Evolutionary conservation across 2,113 vertebrate species (phyloP), one percentile per base, ranked within the genome.

Genomic region (Passer montanus): DNA sequence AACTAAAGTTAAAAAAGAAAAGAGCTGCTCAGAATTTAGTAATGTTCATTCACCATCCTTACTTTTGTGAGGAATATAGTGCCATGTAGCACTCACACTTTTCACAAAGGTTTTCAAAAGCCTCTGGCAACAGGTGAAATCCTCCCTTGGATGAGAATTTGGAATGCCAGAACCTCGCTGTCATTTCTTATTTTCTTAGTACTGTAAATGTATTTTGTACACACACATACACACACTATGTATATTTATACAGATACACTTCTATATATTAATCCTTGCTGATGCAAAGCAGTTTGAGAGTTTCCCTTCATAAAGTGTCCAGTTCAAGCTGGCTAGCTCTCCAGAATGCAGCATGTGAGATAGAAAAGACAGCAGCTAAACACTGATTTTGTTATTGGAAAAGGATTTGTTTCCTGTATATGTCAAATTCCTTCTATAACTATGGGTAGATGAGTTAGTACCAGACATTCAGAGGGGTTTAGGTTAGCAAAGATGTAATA

Each of bases 391-490:
- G 30, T 31, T 84, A 26, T 19, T 86, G 46, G 80, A 74, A 64
- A 90, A 87, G 50, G n/a, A 73, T 83, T 46, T 9, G 23, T 85
- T 94, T 47, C 30, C 27, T 44, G 28, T 19, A 50, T 63, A 62
- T 4, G 5, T 39, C 41, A 80, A 58, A 95, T 73, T 93, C 87
- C 24, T 83, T 90, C 67, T 70, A 50, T 80, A 94, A 41, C 87
- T 33, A 66, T 28, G 76, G 53, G 67, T 22, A 50, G 39, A 63
- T 90, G 58, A 95, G 84, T 87, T 77, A 80, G 33, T 69, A 67
- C 33, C 74, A 96, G 75, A 80, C 12, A 30, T 66, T 91, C 46
- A 89, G 63, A 73, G 43, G 63, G 46, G 85, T 86, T 97, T 86
- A 66, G 30, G 59, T 47, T 93, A 44, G 59, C 19, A 76, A 90